phyloP scores from a whole-genome alignment of 2,113 vertebrate genomes.

The Sander lucioperca region DNA sequence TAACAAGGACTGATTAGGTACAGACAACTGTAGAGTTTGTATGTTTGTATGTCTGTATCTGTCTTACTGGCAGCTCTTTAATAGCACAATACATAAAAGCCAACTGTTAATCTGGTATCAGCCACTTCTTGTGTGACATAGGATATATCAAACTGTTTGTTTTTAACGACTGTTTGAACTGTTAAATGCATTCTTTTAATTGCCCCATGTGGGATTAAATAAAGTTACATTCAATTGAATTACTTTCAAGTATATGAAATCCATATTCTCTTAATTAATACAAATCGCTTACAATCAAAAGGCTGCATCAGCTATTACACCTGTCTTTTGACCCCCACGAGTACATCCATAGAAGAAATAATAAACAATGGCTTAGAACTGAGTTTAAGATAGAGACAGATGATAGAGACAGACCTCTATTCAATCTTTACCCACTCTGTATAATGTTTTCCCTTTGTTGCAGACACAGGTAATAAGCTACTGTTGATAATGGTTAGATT shows the following conservation, averaged over 20 bases:
- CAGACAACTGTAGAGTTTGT: neutral
- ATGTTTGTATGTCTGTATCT: neutral
- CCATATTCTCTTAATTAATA: conserved; percentile 9
- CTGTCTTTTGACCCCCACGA: neutral
- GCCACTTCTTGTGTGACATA: neutral
- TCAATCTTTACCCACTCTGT: neutral
- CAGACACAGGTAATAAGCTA: conserved; percentile 50
- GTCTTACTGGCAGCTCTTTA: neutral
- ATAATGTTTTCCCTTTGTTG: conserved; percentile 40
- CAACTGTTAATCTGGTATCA: conserved; percentile 2
- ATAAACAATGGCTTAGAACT: neutral
- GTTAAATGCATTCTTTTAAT: conserved; percentile 5
- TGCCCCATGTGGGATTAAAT: neutral
- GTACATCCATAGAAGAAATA: neutral
- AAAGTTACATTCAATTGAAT: neutral
- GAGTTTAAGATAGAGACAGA: conserved; percentile 15
- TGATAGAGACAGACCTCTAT: neutral
- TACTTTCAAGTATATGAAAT: neutral
- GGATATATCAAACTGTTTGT: neutral
- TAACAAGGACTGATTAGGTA: neutral
- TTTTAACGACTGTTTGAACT: neutral
- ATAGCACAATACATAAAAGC: neutral
- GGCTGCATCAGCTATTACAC: neutral
- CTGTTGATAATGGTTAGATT: conserved; percentile 58
- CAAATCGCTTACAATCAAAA: neutral